These are phyloP conservation scores for Prosapia bicincta DNA, from an alignment of 2,888 invertebrate species.

Conservation along the genomic window DNA sequence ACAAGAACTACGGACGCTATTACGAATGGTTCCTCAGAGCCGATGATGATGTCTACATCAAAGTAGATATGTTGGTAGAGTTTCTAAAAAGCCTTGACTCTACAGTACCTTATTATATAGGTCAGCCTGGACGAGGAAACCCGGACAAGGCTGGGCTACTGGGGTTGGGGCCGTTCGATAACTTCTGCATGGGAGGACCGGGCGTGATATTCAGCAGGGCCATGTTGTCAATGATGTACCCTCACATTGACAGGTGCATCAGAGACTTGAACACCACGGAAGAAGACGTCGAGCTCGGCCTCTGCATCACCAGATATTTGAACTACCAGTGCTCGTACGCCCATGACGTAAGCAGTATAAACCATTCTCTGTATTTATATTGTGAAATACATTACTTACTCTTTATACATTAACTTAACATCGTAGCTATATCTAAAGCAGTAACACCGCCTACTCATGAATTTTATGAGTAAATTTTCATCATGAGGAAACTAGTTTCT, in stretches of 20 bases:
- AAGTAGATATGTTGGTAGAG: constrained; percentile 76
- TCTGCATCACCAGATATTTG: constrained; percentile 91
- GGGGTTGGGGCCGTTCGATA: constrained; percentile 87
- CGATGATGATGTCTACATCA: constrained; percentile 96
- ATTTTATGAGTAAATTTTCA: no score
- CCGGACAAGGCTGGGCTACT: constrained; percentile 85
- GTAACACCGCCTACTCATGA: no score
- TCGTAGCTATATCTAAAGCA: no score
- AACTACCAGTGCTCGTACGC: constrained; percentile 98
- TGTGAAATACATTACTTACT: no score
- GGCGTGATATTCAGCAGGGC: constrained; percentile 89
- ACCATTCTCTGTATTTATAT: no score
- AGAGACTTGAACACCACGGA: constrained; percentile 91
- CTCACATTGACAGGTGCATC: constrained; percentile 88
- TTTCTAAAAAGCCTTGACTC: constrained; percentile 83
- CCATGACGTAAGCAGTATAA: constrained; percentile 77
- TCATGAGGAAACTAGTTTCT: no score
- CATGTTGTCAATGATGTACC: constrained; percentile 79
- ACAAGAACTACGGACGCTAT: constrained; percentile 77
- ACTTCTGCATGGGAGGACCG: constrained; percentile 99
- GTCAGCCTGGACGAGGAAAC: constrained; percentile 59
- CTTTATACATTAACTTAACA: no score
- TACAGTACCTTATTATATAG: constrained; percentile 52
- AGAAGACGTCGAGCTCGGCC: constrained; percentile 97
- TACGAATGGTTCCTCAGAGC: constrained; percentile 98